A percentile compares a stretch with the other conserved stretches of the same genome.
Conservation (phyloP, 2,113 vertebrate species). For the Cariama cristata region DNA sequence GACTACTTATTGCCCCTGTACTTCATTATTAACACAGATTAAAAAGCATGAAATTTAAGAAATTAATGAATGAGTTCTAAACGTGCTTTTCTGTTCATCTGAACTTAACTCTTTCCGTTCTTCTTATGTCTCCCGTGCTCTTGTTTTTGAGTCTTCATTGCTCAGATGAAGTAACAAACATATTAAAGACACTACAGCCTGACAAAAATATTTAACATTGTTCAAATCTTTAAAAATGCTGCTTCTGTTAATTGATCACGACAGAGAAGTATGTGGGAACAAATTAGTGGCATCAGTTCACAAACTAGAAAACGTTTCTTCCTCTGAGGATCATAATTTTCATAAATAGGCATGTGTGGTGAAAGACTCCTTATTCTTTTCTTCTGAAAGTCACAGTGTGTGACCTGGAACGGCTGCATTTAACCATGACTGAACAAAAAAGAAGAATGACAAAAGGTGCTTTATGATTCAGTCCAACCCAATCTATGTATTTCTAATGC, state of each 20-base stretch:
- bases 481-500: conserved; percentile 45
- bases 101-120: not conserved
- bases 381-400: not conserved
- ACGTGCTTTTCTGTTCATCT: not conserved
- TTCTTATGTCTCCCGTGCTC: not conserved
- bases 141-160: not conserved
- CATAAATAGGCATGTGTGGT: not conserved
- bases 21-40: not conserved
- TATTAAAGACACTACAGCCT: not conserved
- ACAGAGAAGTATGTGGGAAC: not conserved
- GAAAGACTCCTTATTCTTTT: not conserved
- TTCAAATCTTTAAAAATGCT: not conserved
- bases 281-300: not conserved
- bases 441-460: not conserved
- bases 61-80: not conserved
- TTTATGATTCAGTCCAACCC: conserved; percentile 2
- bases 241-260: not conserved
- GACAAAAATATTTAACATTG: not conserved
- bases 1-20: not conserved
- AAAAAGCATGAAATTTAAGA: not conserved
- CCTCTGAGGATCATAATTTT: not conserved
- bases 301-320: not conserved
- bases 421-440: not conserved
- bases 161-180: not conserved
- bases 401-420: not conserved